Evolutionary conservation across 2,888 invertebrate genomes (phyloP), one percentile per base, ranked within the genome.

Genomic region (Caenorhabditis sulstoni): DNA sequence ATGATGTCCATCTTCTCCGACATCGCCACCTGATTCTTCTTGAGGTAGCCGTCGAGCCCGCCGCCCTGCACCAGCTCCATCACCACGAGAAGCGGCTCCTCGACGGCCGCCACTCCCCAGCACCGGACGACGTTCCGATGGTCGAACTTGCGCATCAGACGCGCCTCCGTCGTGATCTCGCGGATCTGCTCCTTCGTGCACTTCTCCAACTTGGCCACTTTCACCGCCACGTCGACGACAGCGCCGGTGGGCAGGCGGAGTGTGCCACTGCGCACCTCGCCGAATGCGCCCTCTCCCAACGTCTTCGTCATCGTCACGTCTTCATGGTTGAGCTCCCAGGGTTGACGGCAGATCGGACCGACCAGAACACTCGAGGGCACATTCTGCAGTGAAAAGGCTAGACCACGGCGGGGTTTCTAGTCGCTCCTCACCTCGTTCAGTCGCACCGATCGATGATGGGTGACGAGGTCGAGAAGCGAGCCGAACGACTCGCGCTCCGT

Each of bases 211-310:
- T 86, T 86, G 11, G 85, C 85, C 81, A 68, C 49, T 35, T 37
- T 53, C 29, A 79, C 49, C 0, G 75, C 79, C 14, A 75, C 74
- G 18, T 61, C 47, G 11, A 55, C 39, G 0, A 45, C 39, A 4
- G 55, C 47, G 14, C 41, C 16, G n/a, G 29, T 37, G n/a, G n/a
- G n/a, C 8, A 20, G 41, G 16, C 45, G 62, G 9, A 79, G 52
- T 3, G 57, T 73, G 16, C 79, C 79, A n/a, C 41, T n/a, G 14
- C 50, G 52, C 9, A 87, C 87, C 66, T 87, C 86, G n/a, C 87
- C 87, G 65, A 87, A 87, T 9, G 87, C 87, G 37, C 87, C 85
- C 50, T 85, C 87, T 20, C 87, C 87, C 52, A 87, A 62, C 49
- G 81, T 84, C 73, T 86, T 87, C 12, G 79, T 77, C 23, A 77